Evolutionary conservation across 1,140 invertebrate genomes (phyloP), one percentile per base, ranked within the genome.

Genomic region (Hylaeus anthracinus): DNA sequence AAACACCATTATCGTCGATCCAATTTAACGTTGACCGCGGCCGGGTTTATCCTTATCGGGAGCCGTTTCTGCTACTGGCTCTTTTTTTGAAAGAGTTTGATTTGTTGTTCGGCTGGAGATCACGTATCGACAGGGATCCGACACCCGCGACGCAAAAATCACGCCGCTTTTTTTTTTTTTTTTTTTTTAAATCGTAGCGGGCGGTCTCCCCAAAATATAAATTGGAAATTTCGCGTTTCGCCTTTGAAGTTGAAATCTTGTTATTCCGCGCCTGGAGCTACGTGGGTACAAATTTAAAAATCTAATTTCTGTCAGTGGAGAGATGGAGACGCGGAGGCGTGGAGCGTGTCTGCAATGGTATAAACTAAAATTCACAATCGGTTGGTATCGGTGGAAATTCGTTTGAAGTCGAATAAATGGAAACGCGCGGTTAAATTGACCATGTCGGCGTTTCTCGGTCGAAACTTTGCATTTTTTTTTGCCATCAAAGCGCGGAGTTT

Each of bases 1-100:
- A 80, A 80, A 74, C 72, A 66, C 63, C 63, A 66, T 74, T 74
- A 80, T 74, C 63, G 71, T 45, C 63, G 53, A 53, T 80, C 63
- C 61, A 74, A 74, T 73, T 67, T 66, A 74, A 80, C 78, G 60
- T 56, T 56, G 26, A 9, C 71, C 37, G 26, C 70, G 58, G 43
- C 56, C 69, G 39, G 58, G 65, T 60, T 48, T 70, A 69, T 45
- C 58, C 67, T 72, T 77, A 71, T 71, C 75, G 1, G 73, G 67
- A n/a, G 26, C 26, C 75, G 48, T 78, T 71, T 53, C 45, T 14
- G 66, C 45, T 10, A 61, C 55, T 69, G 69, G 8, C 48, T 78
- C 58, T 63, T 63, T 51, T 72, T 63, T 51, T 63, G 48, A 43
- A 64, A 43, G 10, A n/a, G 8, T 71, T 72, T 37, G 76, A 72